These are phyloP conservation scores for Plotosus lineatus DNA, from an alignment of 2,113 vertebrate genomes.

Conservation along the genomic window DNA sequence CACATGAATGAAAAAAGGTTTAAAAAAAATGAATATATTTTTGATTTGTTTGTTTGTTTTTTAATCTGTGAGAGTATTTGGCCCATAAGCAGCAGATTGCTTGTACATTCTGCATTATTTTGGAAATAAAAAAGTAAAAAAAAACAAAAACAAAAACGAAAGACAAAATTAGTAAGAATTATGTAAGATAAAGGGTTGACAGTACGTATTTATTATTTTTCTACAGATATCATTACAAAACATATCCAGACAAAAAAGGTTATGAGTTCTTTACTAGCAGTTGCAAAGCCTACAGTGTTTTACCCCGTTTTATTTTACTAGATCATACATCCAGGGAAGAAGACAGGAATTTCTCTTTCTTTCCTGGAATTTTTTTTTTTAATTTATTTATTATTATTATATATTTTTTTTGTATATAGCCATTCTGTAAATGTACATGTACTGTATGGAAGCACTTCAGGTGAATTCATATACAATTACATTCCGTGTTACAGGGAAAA, in stretches of 20 bases:
- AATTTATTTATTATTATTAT: no score
- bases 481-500: conserved; percentile 47
- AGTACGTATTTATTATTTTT: conserved; percentile 60
- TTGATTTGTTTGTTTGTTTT: conserved; percentile 4
- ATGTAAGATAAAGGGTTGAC: conserved; percentile 56
- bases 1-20: conserved; percentile 53
- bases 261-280: conserved; percentile 61
- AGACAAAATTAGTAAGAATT: conserved; percentile 36
- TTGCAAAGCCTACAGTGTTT: conserved; percentile 73
- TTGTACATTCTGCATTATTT: conserved; percentile 53
- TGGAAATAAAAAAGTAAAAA: conserved; percentile 48
- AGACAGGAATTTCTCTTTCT: conserved; percentile 46
- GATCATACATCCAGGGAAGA: conserved; percentile 82
- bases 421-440: conserved; percentile 65
- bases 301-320: conserved; percentile 76
- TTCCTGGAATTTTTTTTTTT: conserved; percentile 56
- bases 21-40: neutral
- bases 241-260: conserved; percentile 62
- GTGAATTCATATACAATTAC: conserved; percentile 58
- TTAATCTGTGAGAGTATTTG: conserved; percentile 41
- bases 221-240: conserved; percentile 56
- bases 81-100: conserved; percentile 49
- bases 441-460: conserved; percentile 68
- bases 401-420: conserved; percentile 69
- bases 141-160: conserved; percentile 46